Percentiles rank a stretch among this genome's conserved stretches.
Conservation (phyloP, 2,113 vertebrate genomes). For the Eubucco bourcierii region DNA sequence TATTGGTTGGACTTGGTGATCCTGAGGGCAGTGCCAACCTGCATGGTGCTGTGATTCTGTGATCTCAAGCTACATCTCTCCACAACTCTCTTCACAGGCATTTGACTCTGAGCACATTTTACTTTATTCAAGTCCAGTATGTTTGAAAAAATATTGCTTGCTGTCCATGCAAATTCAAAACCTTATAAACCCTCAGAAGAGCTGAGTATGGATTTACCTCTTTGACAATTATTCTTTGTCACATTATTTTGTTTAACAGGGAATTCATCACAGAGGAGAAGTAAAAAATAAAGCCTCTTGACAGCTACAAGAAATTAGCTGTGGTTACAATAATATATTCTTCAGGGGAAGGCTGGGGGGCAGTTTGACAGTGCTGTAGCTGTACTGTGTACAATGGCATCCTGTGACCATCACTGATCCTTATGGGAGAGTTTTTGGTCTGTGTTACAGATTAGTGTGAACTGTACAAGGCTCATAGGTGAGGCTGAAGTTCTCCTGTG, state of each 20-base stretch:
- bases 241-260: conserved; percentile 13
- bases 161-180: conserved; percentile 48
- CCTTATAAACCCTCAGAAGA: conserved; percentile 50
- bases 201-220: conserved; percentile 17
- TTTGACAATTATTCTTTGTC: conserved; percentile 53
- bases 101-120: background rate
- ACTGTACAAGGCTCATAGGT: background rate
- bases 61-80: background rate
- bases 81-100: background rate
- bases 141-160: conserved; percentile 9
- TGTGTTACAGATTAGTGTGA: background rate
- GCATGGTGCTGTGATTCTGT: background rate
- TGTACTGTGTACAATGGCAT: background rate
- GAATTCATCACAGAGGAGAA: conserved; percentile 24
- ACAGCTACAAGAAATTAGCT: conserved; percentile 25
- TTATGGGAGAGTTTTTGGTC: background rate
- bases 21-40: no score
- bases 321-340: background rate
- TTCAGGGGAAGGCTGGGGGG: background rate
- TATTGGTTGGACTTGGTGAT: no score
- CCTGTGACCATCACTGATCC: background rate
- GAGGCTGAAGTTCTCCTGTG: background rate
- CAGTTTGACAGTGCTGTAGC: background rate
- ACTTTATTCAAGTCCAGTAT: conserved; percentile 23
- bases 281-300: background rate